Percentiles rank a stretch among this genome's conserved stretches.
phyloP scores from a whole-genome alignment of 2,113 vertebrate genomes.

The Circaetus cinerascens region DNA sequence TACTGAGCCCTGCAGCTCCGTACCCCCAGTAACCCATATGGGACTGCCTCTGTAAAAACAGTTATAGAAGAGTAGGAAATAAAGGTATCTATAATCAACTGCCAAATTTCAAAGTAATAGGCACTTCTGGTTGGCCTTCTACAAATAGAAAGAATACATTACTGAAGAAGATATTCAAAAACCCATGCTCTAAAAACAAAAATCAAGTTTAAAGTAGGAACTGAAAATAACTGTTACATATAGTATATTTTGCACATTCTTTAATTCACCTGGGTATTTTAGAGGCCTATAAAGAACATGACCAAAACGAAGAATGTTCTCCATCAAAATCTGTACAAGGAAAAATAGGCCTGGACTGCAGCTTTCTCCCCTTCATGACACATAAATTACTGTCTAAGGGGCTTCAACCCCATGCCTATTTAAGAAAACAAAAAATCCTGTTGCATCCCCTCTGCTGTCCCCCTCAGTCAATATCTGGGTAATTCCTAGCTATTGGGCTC shows the following conservation, averaged over 20 bases:
- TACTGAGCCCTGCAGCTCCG: not conserved
- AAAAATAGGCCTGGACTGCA: not conserved
- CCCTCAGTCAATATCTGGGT: not conserved
- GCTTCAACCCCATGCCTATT: not conserved
- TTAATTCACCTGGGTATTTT: not conserved
- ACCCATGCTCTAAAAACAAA: accelerated
- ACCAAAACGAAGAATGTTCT: not conserved
- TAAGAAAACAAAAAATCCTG: not conserved
- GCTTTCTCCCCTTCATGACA: not conserved
- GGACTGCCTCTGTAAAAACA: not conserved
- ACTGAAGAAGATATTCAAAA: not conserved
- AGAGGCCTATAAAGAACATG: not conserved
- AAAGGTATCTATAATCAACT: not conserved
- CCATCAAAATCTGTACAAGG: not conserved
- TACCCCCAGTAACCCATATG: accelerated
- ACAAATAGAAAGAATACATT: accelerated
- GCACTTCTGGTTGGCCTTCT: not conserved
- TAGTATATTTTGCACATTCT: not conserved
- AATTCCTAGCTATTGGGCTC: not conserved
- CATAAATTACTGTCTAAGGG: not conserved
- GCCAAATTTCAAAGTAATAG: not conserved
- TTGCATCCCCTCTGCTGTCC: not conserved
- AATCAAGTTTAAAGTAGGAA: not conserved
- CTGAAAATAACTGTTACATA: not conserved
- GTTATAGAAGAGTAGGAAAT: not conserved